Evolutionary conservation across 2,113 vertebrate genomes (phyloP).

Genomic region (Cervus canadensis): DNA sequence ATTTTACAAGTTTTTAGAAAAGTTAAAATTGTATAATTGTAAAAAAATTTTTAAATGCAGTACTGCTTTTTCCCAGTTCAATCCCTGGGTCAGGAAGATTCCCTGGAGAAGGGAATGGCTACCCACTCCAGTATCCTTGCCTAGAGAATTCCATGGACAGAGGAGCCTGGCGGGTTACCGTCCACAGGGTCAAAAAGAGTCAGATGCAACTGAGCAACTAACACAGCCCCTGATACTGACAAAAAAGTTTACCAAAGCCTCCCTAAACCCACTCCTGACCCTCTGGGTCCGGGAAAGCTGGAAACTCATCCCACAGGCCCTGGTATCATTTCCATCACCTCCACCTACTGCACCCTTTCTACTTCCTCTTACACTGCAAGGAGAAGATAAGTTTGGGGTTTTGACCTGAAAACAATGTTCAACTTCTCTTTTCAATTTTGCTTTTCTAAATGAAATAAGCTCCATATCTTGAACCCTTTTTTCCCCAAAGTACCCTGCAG

Average conservation of each 20-base stretch:
- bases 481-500: background rate
- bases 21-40: background rate
- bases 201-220: background rate
- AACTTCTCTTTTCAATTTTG: background rate
- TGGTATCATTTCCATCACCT: background rate
- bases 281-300: background rate
- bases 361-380: background rate
- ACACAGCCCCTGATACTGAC: background rate
- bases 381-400: background rate
- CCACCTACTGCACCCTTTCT: background rate
- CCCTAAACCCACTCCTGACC: no score
- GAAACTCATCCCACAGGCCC: background rate
- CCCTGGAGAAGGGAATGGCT: background rate
- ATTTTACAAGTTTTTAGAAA: background rate
- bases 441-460: background rate
- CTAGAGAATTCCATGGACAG: background rate
- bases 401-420: background rate
- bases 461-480: background rate
- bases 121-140: background rate
- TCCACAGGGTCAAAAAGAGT: background rate
- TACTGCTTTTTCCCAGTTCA: background rate
- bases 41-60: background rate
- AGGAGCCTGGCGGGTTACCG: background rate
- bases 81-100: background rate
- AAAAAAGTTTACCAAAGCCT: background rate